phyloP scores from a whole-genome alignment of 2,113 vertebrate genomes.

The Pteropus alecto region DNA sequence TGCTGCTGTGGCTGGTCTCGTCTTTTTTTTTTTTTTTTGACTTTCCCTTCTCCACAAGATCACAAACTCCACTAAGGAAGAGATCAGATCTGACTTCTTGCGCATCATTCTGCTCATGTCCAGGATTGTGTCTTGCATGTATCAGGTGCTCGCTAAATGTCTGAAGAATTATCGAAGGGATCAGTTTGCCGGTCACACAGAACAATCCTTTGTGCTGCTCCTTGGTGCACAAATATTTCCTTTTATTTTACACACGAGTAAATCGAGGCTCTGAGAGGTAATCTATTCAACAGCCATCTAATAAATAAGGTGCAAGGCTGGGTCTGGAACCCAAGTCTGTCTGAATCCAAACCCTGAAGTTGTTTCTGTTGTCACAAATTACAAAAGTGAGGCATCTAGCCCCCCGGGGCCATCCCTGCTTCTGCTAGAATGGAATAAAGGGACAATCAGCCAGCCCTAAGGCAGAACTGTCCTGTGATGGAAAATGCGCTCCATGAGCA shows the following conservation, averaged over 20 bases:
- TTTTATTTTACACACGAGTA: neutral
- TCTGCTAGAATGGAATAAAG: neutral
- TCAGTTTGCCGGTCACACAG: neutral
- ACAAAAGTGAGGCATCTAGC: neutral
- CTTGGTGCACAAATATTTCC: neutral
- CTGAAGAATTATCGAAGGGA: neutral
- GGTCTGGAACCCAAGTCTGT: neutral
- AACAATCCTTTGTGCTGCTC: neutral
- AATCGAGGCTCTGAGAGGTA: neutral
- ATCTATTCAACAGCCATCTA: neutral
- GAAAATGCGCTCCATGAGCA: neutral
- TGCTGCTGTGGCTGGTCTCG: fast-evolving
- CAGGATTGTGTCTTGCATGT: neutral
- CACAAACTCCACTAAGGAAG: neutral
- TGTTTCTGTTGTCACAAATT: neutral
- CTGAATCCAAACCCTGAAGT: neutral
- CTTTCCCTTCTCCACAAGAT: neutral
- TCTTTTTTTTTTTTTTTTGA: neutral
- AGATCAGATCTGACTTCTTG: neutral
- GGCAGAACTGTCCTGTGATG: constrained; percentile 9
- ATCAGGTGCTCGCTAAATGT: neutral
- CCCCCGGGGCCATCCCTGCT: neutral
- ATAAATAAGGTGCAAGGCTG: neutral
- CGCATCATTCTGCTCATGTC: neutral
- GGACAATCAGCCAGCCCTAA: neutral